Evolutionary conservation across 1,140 invertebrate species (phyloP).

Genomic region (Drosophila paulistorum): DNA sequence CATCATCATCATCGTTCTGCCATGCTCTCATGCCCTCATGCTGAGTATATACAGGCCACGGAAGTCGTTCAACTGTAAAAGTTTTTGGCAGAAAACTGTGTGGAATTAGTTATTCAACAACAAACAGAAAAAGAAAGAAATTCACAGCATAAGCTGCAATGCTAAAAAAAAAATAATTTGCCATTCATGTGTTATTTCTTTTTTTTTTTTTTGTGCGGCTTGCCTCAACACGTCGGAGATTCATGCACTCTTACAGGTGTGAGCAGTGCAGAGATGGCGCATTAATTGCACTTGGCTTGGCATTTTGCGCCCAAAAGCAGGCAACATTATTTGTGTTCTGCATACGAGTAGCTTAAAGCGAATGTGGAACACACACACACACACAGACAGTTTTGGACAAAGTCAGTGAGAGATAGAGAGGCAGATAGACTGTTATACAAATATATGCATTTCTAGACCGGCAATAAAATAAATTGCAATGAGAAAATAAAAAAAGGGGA

Average conservation of each 20-base stretch:
- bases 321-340: slow-evolving; percentile 43
- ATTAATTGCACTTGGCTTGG: slow-evolving; percentile 56
- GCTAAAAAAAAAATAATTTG: slow-evolving; percentile 9
- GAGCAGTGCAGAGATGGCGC: slow-evolving; percentile 41
- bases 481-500: slow-evolving; percentile 44
- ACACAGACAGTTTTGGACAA: neutral
- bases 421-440: too few relatives aligned
- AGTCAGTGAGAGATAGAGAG: slow-evolving; percentile 16
- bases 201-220: slow-evolving; percentile 33
- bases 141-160: slow-evolving; percentile 46
- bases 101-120: slow-evolving; percentile 56
- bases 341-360: slow-evolving; percentile 30
- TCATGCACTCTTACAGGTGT: slow-evolving; percentile 32
- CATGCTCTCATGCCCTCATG: slow-evolving; percentile 12
- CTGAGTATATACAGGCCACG: slow-evolving; percentile 48
- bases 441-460: slow-evolving; percentile 37
- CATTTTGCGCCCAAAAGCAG: slow-evolving; percentile 27
- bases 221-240: slow-evolving; percentile 34
- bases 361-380: slow-evolving; percentile 25
- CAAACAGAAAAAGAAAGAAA: slow-evolving; percentile 29
- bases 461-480: slow-evolving; percentile 65
- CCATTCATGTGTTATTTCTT: neutral
- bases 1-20: slow-evolving; percentile 2
- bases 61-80: slow-evolving; percentile 70
- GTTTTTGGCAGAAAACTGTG: slow-evolving; percentile 44